phyloP scores from a whole-genome alignment of 1,140 invertebrate genomes.

The Orius insidiosus region DNA sequence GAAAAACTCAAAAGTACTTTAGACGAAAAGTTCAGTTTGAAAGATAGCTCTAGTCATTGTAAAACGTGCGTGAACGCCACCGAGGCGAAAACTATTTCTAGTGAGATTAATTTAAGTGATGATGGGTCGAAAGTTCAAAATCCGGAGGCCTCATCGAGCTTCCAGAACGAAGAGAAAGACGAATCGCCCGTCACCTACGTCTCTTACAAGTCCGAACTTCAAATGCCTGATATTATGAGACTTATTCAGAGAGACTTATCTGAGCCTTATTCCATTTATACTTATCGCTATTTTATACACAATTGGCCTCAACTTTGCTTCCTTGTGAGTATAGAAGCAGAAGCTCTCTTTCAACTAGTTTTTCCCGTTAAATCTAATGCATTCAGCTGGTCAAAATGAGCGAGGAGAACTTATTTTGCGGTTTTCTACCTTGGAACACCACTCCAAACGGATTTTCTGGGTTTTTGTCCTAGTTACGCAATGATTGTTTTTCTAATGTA shows the following conservation, averaged over 20 bases:
- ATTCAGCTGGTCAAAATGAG: no score
- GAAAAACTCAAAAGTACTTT: conserved; percentile 2
- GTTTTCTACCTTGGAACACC: no score
- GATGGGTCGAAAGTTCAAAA: not conserved
- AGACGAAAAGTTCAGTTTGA: conserved; percentile 1
- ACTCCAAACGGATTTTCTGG: no score
- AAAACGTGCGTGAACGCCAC: not conserved
- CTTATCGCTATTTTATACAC: conserved; percentile 99
- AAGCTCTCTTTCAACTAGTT: no score
- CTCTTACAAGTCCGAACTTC: conserved; percentile 70
- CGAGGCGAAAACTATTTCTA: not conserved
- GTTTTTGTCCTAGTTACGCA: no score
- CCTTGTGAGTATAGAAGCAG: conserved; percentile 65
- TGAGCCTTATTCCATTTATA: conserved; percentile 99
- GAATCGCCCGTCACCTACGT: conserved; percentile 32
- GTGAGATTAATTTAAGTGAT: conserved; percentile 7
- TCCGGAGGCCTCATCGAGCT: not conserved
- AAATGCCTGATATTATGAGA: conserved; percentile 91
- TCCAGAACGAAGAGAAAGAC: conserved; percentile 1
- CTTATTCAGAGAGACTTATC: conserved; percentile 97
- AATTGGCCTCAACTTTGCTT: conserved; percentile 99
- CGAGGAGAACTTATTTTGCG: no score
- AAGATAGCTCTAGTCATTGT: conserved; percentile 17
- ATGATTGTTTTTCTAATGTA: no score
- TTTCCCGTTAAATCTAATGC: no score